Evolutionary conservation across 2,797 vertebrate species (phyloP).

Genomic region (Neostethus bicornis): DNA sequence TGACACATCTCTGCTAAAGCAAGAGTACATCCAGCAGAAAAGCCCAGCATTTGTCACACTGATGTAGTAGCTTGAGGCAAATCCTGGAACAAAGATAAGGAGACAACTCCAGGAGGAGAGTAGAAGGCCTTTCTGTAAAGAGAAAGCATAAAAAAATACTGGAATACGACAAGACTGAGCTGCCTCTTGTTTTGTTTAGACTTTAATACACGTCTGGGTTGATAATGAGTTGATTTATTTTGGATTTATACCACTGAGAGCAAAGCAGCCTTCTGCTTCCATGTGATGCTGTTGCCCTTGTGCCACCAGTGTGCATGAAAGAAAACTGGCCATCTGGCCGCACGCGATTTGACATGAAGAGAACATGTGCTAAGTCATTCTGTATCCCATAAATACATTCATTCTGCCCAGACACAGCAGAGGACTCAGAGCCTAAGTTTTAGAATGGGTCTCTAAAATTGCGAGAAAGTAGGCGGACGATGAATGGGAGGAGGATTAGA

Average conservation of each 20-base stretch:
- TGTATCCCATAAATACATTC: conserved; percentile 15
- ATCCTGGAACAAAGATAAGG: background rate
- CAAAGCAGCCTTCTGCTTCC: background rate
- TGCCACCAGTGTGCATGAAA: conserved; percentile 7
- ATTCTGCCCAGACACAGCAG: conserved; percentile 9
- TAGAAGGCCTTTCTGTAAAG: background rate
- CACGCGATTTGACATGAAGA: conserved; percentile 1
- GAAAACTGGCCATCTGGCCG: conserved; percentile 47
- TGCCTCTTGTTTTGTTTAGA: background rate
- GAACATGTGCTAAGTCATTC: conserved; percentile 27
- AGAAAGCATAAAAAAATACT: background rate
- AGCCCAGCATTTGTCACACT: background rate
- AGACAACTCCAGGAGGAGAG: background rate
- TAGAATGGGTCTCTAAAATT: background rate
- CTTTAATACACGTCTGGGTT: background rate
- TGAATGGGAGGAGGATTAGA: background rate
- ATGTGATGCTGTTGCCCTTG: conserved; percentile 22
- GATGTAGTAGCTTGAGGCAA: background rate
- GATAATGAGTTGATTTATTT: background rate
- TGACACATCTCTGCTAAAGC: background rate
- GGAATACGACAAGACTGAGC: background rate
- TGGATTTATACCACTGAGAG: background rate
- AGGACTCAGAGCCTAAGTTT: background rate
- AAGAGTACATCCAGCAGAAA: background rate
- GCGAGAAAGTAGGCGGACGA: background rate